A percentile compares a stretch with the other conserved stretches of the same genome.
phyloP scores from a whole-genome alignment of 1,140 invertebrate species.

The Cydia strobilella region DNA sequence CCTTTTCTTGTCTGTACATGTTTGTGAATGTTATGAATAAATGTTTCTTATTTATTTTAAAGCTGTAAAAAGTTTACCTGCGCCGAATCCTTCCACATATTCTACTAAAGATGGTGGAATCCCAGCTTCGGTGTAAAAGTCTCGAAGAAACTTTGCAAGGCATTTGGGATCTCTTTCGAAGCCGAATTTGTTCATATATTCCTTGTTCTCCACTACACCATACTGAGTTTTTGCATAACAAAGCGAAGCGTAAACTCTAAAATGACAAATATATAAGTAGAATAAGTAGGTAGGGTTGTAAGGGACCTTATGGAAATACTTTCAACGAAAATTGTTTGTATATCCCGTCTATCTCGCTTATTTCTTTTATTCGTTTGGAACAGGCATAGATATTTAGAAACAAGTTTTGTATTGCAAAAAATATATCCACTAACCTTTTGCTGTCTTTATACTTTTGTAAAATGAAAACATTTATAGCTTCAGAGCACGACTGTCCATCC shows the following conservation, averaged over 20 bases:
- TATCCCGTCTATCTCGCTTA: too few relatives aligned
- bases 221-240: conserved; percentile 4
- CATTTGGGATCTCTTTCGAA: conserved; percentile 79
- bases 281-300: too few relatives aligned
- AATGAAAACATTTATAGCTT: not conserved
- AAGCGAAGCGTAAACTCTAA: conserved; percentile 82
- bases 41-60: too few relatives aligned
- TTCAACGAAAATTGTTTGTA: too few relatives aligned
- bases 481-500: not conserved
- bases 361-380: not conserved
- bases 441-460: conserved; percentile 6
- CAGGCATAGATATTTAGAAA: not conserved
- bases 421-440: not conserved
- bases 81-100: conserved; percentile 89
- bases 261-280: conserved; percentile 68
- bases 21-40: too few relatives aligned
- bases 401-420: not conserved
- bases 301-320: too few relatives aligned
- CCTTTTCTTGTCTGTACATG: too few relatives aligned
- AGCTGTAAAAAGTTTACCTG: conserved; percentile 61
- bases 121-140: conserved; percentile 82
- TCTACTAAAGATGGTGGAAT: conserved; percentile 83
- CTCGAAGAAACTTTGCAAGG: conserved; percentile 81
- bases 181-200: conserved; percentile 67
- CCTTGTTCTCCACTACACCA: conserved; percentile 83